Evolutionary conservation across 1,140 invertebrate genomes (phyloP), one percentile per base, ranked within the genome.

Genomic region (Zaprionus camerounensis): DNA sequence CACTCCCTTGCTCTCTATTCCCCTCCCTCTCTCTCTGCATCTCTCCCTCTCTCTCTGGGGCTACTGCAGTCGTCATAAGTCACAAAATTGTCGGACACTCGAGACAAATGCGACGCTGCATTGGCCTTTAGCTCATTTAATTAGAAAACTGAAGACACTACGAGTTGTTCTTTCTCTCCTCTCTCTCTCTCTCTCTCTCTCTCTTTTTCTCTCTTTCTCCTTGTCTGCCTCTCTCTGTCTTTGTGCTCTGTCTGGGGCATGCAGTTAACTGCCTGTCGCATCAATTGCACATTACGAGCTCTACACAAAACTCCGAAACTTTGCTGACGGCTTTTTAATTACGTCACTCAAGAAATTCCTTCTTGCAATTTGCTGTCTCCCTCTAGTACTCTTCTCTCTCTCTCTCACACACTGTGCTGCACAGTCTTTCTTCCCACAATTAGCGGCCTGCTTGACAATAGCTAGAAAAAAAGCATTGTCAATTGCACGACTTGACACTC

Each of bases 271-370:
- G 69, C 67, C 74, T 59, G 70, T 74, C 80, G 84, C 83, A 88
- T 87, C 83, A 87, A 87, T 83, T 83, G 80, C 80, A 90, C 84
- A 87, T 87, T 84, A 84, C 82, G 46, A 72, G 81, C 62, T 85
- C 78, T 51, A 51, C 75, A 82, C 74, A 68, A 66, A 85, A 70
- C 69, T 76, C 67, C 38, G 79, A 41, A 61, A 44, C 65, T 67
- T 38, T 28, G 38, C 78, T 87, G 84, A 87, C 84, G 84, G 81
- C 84, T 81, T 87, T 87, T 87, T 87, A 87, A 87, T 88, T 87
- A 87, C 84, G 85, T 87, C 84, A 88, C 66, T 59, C 71, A 57
- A 57, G 82, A 63, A 69, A 72, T 31, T 65, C 44, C 31, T 41
- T 24, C 11, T 55, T 24, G 49, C 49, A 56, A 31, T 24, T 17